Percentiles rank a stretch among this genome's conserved stretches.
These are phyloP conservation scores for Carcharodon carcharias DNA, from an alignment of 2,797 vertebrate genomes.

Conservation along the genomic window DNA sequence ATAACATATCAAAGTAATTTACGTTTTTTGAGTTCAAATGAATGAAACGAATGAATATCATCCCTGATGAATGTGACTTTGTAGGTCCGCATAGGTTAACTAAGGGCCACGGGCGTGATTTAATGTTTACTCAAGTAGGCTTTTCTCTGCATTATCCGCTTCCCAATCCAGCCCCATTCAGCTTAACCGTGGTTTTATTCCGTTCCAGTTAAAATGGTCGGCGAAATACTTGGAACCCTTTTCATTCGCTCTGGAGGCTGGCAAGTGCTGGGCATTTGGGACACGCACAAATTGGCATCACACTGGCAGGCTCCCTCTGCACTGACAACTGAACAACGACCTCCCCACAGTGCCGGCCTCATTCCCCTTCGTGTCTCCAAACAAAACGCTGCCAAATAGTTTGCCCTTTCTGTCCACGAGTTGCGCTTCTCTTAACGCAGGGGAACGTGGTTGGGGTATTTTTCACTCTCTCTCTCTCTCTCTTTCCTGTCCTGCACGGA, in stretches of 20 bases:
- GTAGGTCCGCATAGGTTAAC: not conserved
- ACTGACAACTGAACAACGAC: not conserved
- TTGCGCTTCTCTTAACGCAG: not conserved
- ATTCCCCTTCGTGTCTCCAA: not conserved
- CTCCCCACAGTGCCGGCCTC: not conserved
- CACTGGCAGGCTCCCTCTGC: no score
- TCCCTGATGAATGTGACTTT: not conserved
- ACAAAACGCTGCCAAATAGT: not conserved
- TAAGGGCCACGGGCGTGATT: not conserved
- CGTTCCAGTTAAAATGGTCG: not conserved
- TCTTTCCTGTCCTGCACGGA: not conserved
- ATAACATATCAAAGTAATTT: not conserved
- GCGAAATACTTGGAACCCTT: not conserved
- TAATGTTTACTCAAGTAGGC: not conserved
- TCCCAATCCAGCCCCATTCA: not conserved
- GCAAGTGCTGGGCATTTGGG: not conserved
- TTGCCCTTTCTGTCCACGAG: not conserved
- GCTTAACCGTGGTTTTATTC: not conserved
- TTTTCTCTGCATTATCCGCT: not conserved
- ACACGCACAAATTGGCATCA: not conserved
- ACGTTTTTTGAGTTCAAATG: not conserved
- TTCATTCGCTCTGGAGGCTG: not conserved
- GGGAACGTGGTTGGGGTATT: not conserved
- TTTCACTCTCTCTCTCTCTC: not conserved
- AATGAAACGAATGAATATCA: not conserved